Percentiles rank a stretch among this genome's conserved stretches.
phyloP scores from a whole-genome alignment of 2,888 invertebrate species.

The Parapristionchus giblindavisi region DNA sequence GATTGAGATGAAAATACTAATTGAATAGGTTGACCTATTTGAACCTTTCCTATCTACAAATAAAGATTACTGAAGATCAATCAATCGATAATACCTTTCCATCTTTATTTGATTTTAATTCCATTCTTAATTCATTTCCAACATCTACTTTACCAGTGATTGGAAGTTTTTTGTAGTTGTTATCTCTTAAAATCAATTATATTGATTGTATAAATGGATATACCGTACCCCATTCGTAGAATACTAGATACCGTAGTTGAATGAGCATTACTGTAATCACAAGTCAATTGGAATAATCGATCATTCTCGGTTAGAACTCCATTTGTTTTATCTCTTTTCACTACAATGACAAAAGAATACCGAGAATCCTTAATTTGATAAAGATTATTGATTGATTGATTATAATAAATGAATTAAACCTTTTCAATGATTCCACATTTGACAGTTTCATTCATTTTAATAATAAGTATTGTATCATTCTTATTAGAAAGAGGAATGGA shows the following conservation, averaged over 20 bases:
- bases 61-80: neutral
- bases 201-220: neutral
- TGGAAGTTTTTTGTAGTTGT: neutral
- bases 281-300: slow-evolving; percentile 8
- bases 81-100: neutral
- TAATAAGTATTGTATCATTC: neutral
- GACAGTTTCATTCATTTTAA: slow-evolving; percentile 7
- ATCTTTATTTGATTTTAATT: slow-evolving; percentile 17
- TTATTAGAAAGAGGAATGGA: slow-evolving; percentile 3
- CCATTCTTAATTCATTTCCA: slow-evolving; percentile 20
- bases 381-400: neutral
- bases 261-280: slow-evolving; percentile 25
- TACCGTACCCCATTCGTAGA: slow-evolving; percentile 14
- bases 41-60: slow-evolving; percentile 10
- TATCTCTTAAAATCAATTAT: neutral
- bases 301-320: slow-evolving; percentile 11
- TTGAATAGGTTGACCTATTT: slow-evolving; percentile 28
- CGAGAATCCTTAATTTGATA: slow-evolving; percentile 1
- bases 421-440: slow-evolving; percentile 19
- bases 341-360: slow-evolving; percentile 27
- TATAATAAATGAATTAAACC: neutral
- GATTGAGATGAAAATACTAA: slow-evolving; percentile 24
- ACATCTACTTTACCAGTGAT: slow-evolving; percentile 13
- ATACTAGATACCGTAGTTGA: slow-evolving; percentile 13
- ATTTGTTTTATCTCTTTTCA: slow-evolving; percentile 1